Evolutionary conservation across 1,140 invertebrate genomes (phyloP), one percentile per base, ranked within the genome.

Genomic region (Aethina tumida): DNA sequence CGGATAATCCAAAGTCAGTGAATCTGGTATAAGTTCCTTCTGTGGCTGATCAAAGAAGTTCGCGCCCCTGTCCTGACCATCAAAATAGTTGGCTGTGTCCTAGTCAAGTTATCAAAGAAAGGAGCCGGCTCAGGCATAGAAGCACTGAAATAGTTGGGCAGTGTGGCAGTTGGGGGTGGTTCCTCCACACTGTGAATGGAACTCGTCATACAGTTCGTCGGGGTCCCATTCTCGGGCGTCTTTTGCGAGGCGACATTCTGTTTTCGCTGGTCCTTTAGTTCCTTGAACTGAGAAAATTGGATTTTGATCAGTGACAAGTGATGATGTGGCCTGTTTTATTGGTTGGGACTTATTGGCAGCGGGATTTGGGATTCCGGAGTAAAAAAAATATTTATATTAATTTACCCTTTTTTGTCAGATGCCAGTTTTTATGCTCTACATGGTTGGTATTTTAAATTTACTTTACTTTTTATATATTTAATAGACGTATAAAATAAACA

Each of bases 401-500:
- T 60, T 69, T 76, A 75, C 68, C 68, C 74, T 62, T 72, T 76
- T 41, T 68, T 60, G 7, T 73, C 74, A 41, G 74, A 73, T 36
- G 71, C 64, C 43, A 78, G 49, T 55, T 77, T 77, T 49, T 75
- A 69, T 3, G 66, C 66, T 60, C 71, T 73, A n/a, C n/a, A n/a
- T n/a, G n/a, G n/a, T n/a, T n/a, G n/a, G n/a, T n/a, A n/a, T n/a
- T n/a, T n/a, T n/a, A n/a, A n/a, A n/a, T n/a, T n/a, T n/a, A n/a
- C n/a, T n/a, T n/a, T n/a, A n/a, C n/a, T n/a, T n/a, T n/a, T n/a
- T n/a, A n/a, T n/a, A n/a, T n/a, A n/a, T n/a, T n/a, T n/a, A n/a
- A n/a, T n/a, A n/a, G n/a, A n/a, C n/a, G n/a, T n/a, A n/a, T n/a
- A n/a, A n/a, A n/a, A n/a, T n/a, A n/a, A n/a, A n/a, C n/a, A n/a